Conservation (phyloP, 2,113 vertebrate genomes). For the Grantiella picta region DNA sequence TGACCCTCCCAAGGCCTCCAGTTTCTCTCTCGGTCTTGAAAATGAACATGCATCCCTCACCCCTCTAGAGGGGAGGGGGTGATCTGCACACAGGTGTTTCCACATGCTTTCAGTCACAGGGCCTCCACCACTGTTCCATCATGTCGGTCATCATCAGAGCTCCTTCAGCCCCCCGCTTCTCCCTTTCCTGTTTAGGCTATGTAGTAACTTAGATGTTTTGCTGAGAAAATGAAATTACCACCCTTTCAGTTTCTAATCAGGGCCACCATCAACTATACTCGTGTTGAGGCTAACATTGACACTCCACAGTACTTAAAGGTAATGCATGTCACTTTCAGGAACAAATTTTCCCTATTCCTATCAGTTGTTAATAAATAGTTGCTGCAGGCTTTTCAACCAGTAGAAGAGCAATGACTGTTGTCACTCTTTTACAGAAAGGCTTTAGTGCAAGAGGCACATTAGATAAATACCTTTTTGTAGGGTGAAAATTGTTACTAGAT, state of each 20-base stretch:
- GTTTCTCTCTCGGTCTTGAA: not conserved
- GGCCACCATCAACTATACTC: not conserved
- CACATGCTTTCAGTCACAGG: not conserved
- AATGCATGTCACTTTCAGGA: not conserved
- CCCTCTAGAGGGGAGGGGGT: not conserved
- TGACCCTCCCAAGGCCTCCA: not conserved
- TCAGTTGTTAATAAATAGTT: not conserved
- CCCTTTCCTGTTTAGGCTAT: not conserved
- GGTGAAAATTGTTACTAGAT: not conserved
- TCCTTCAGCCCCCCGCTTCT: not conserved
- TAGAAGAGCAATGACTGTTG: not conserved
- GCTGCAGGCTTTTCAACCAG: not conserved
- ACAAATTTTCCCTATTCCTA: not conserved
- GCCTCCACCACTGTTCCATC: not conserved
- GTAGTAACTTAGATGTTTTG: not conserved
- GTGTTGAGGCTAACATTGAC: not conserved
- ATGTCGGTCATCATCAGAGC: not conserved
- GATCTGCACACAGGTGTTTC: not conserved
- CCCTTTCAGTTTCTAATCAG: not conserved
- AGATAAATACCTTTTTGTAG: not conserved
- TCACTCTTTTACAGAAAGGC: not conserved
- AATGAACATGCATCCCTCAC: not conserved
- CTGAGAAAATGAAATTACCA: not conserved
- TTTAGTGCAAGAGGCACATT: not conserved
- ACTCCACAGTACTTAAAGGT: not conserved